A percentile compares a stretch with the other conserved stretches of the same genome.
These are phyloP conservation scores for Paramormyrops kingsleyae DNA, from an alignment of 2,113 vertebrate species.

Conservation along the genomic window DNA sequence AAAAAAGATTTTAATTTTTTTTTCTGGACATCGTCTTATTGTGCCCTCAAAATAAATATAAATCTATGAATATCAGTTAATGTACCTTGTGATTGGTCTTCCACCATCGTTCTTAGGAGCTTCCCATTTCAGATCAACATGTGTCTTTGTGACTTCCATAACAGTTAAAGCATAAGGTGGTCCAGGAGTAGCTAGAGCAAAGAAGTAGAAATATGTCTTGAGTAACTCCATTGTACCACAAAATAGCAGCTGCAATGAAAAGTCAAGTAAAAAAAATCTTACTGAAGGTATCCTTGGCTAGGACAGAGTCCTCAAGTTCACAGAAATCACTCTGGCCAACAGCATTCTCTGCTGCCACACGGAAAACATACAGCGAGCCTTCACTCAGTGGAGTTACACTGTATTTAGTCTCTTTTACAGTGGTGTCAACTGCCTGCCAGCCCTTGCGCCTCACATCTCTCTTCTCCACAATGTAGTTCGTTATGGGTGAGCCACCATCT, in stretches of 20 bases:
- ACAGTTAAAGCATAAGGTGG: constrained; percentile 88
- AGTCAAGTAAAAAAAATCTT: constrained; percentile 44
- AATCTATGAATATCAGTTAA: background rate
- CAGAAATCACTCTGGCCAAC: constrained; percentile 83
- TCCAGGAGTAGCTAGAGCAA: constrained; percentile 83
- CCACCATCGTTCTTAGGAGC: constrained; percentile 92
- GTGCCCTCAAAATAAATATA: background rate
- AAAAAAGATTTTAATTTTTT: background rate
- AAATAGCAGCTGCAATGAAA: background rate
- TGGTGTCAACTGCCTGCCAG: constrained; percentile 95
- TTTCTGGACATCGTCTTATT: background rate
- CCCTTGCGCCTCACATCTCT: constrained; percentile 90
- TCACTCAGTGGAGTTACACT: constrained; percentile 87
- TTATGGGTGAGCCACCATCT: constrained; percentile 92
- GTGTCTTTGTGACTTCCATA: constrained; percentile 83
- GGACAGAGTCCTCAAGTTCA: constrained; percentile 88
- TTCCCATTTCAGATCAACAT: constrained; percentile 96
- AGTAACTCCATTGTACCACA: background rate
- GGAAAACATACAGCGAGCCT: constrained; percentile 91
- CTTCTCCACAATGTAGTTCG: constrained; percentile 91
- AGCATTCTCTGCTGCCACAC: constrained; percentile 91
- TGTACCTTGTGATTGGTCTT: constrained; percentile 86
- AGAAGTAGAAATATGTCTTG: background rate
- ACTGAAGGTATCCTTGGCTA: constrained; percentile 98
- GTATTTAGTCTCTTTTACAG: constrained; percentile 88